Conservation (phyloP, 2,888 invertebrate genomes). For the Tachystola acroxantha region DNA sequence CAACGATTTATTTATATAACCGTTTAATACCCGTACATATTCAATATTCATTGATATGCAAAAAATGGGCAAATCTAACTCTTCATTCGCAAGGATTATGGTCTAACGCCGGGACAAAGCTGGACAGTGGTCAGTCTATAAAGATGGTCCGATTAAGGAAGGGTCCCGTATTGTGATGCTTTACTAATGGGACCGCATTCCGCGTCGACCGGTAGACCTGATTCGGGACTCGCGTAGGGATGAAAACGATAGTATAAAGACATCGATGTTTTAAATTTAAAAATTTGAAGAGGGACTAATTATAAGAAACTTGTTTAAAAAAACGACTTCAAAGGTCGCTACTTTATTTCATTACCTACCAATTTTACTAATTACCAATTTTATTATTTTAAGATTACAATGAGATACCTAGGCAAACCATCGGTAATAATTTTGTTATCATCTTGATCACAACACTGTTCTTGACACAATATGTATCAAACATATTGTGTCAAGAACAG, state of each 20-base stretch:
- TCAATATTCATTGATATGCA: constrained; percentile 53
- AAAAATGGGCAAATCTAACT: constrained; percentile 45
- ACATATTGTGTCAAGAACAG: too few relatives aligned
- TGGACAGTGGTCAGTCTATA: constrained; percentile 69
- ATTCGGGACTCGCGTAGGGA: constrained; percentile 29
- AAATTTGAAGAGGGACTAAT: too few relatives aligned
- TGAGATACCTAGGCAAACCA: too few relatives aligned
- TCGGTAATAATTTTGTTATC: too few relatives aligned
- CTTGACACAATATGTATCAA: too few relatives aligned
- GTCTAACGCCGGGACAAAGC: constrained; percentile 67
- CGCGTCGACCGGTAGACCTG: constrained; percentile 64
- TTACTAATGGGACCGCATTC: constrained; percentile 74
- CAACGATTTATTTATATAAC: not conserved
- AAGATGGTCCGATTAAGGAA: constrained; percentile 67
- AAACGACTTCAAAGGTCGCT: too few relatives aligned
- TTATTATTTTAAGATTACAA: too few relatives aligned
- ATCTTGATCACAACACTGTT: too few relatives aligned
- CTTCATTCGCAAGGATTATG: constrained; percentile 61
- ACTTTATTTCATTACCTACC: too few relatives aligned
- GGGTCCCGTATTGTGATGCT: constrained; percentile 63
- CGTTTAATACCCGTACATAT: constrained; percentile 12
- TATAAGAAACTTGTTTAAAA: too few relatives aligned
- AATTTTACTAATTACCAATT: too few relatives aligned
- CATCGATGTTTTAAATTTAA: too few relatives aligned
- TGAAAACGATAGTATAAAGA: not conserved